Conservation (phyloP, 2,888 invertebrate species). For the Cephus pygmeus region DNA sequence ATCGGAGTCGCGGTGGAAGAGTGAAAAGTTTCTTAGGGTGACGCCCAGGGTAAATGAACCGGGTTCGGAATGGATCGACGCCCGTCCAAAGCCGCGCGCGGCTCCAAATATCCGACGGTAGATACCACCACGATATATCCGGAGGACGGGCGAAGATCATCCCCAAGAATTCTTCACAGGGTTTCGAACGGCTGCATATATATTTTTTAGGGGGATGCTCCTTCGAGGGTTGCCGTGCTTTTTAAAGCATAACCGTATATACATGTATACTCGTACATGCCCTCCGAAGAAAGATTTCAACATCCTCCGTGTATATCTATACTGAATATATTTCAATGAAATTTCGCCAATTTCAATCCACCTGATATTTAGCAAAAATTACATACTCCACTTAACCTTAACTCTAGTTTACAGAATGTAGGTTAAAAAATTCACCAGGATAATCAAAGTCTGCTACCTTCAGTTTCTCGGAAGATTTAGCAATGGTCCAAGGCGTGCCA, state of each 20-base stretch:
- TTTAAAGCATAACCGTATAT: neutral
- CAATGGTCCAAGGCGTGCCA: neutral
- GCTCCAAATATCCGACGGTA: slow-evolving; percentile 22
- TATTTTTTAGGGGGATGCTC: slow-evolving; percentile 26
- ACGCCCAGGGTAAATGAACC: slow-evolving; percentile 48
- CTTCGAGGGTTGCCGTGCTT: neutral
- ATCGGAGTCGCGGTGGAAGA: slow-evolving; percentile 29
- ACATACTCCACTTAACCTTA: neutral
- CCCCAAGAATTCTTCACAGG: slow-evolving; percentile 14
- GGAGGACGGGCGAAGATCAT: slow-evolving; percentile 14
- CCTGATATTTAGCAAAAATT: neutral
- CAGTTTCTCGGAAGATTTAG: neutral
- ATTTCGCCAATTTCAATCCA: neutral
- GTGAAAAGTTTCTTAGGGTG: slow-evolving; percentile 17
- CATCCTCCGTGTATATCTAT: neutral
- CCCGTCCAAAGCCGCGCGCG: slow-evolving; percentile 11
- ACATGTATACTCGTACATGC: neutral
- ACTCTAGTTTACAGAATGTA: neutral
- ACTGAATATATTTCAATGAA: neutral
- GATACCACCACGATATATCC: neutral
- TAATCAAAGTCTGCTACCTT: neutral
- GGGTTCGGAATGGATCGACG: slow-evolving; percentile 25
- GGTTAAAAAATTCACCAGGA: neutral
- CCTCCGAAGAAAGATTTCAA: neutral
- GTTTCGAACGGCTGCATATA: slow-evolving; percentile 24